Conservation (phyloP, 2,888 invertebrate species). For the Alsophila aescularia region DNA sequence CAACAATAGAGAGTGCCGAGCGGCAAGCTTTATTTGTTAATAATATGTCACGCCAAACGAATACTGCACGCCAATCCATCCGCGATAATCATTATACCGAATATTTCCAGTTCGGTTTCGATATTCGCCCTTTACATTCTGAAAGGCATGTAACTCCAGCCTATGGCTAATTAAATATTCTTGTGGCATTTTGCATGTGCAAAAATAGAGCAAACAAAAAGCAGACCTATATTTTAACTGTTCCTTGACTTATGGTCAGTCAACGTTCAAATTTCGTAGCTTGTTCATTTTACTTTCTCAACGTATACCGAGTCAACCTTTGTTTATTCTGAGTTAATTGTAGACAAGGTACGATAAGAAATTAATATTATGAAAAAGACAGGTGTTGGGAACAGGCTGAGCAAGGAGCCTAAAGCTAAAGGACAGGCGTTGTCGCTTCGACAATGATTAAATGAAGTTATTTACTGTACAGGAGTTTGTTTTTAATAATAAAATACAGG, state of each 20-base stretch:
- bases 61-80: conserved; percentile 70
- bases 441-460: conserved; percentile 11
- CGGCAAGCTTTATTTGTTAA: conserved; percentile 76
- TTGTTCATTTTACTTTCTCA: neutral
- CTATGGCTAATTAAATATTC: neutral
- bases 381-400: conserved; percentile 16
- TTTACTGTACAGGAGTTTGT: neutral
- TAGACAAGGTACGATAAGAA: conserved; percentile 2
- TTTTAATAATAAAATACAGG: too few relatives aligned
- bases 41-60: conserved; percentile 72
- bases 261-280: too few relatives aligned
- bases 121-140: conserved; percentile 12
- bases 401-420: conserved; percentile 1
- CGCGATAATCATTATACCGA: conserved; percentile 51
- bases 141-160: conserved; percentile 12
- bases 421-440: conserved; percentile 1
- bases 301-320: conserved; percentile 3
- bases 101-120: conserved; percentile 25
- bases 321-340: conserved; percentile 14
- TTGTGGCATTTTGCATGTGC: neutral
- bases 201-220: neutral
- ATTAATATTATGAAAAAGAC: conserved; percentile 14
- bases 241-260: too few relatives aligned
- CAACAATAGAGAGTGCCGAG: conserved; percentile 61
- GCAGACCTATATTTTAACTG: neutral